Conservation (phyloP, 2,888 invertebrate species). For the Philhelius pedissequus region DNA sequence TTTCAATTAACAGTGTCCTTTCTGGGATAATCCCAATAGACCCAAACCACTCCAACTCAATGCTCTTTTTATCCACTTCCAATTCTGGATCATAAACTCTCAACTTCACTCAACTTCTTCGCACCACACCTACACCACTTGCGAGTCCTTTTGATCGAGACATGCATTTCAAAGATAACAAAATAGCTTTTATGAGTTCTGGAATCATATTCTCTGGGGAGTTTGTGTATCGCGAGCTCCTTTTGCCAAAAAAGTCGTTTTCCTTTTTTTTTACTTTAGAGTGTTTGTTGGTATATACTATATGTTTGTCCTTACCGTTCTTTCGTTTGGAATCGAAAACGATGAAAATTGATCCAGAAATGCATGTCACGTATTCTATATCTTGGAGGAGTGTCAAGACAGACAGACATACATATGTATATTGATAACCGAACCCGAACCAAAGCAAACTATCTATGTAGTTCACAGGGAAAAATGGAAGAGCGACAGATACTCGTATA, state of each 20-base stretch:
- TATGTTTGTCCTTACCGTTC: background rate
- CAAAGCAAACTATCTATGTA: no score
- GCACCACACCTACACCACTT: background rate
- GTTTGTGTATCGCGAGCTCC: slow-evolving; percentile 25
- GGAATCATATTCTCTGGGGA: slow-evolving; percentile 40
- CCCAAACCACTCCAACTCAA: slow-evolving; percentile 46
- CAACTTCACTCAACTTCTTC: background rate
- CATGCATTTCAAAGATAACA: slow-evolving; percentile 61
- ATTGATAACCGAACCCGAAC: background rate
- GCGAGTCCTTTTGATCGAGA: background rate
- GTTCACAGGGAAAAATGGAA: background rate
- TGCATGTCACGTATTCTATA: slow-evolving; percentile 66
- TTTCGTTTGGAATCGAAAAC: slow-evolving; percentile 29
- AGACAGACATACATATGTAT: no score
- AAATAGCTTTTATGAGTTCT: slow-evolving; percentile 56
- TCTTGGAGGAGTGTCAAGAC: slow-evolving; percentile 60
- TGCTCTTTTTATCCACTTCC: slow-evolving; percentile 5
- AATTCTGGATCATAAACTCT: background rate
- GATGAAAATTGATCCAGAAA: slow-evolving; percentile 51
- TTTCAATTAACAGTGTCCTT: slow-evolving; percentile 58
- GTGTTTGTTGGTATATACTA: no score
- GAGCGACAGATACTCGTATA: background rate
- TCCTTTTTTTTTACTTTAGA: background rate
- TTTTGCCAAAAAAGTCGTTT: slow-evolving; percentile 2
- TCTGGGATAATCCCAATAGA: slow-evolving; percentile 33